Percentiles rank a stretch among this genome's conserved stretches.
These are phyloP conservation scores for Gallinago stenura DNA, from an alignment of 2,797 vertebrate species.

Conservation along the genomic window DNA sequence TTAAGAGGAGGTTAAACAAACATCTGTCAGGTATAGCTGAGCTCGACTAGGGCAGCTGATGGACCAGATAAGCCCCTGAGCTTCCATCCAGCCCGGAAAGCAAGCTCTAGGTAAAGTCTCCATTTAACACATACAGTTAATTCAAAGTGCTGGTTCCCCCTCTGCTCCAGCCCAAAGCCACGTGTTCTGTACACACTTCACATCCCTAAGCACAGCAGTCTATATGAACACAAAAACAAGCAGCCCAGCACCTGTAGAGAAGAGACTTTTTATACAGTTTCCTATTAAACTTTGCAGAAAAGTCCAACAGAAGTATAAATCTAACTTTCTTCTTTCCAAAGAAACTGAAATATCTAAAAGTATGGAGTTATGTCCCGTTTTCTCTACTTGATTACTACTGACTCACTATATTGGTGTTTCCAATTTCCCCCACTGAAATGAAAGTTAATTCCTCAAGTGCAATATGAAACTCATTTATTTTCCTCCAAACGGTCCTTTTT, in stretches of 20 bases:
- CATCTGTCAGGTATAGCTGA: not conserved
- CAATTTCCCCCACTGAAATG: not conserved
- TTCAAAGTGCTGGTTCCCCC: not conserved
- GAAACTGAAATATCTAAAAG: not conserved
- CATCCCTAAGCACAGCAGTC: not conserved
- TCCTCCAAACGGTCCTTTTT: not conserved
- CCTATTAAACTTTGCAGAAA: not conserved
- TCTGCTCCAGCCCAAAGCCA: not conserved
- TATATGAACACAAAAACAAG: not conserved
- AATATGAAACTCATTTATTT: conserved; percentile 40
- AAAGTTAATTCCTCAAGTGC: conserved; percentile 25
- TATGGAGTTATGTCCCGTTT: not conserved
- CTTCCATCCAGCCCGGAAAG: not conserved
- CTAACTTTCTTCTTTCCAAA: not conserved
- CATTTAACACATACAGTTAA: accelerated
- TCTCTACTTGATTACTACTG: not conserved
- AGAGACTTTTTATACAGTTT: not conserved
- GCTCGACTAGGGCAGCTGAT: not conserved
- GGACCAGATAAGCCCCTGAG: not conserved
- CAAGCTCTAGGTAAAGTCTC: not conserved
- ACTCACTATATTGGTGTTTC: not conserved
- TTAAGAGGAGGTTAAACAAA: not conserved
- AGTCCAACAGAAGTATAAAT: not conserved
- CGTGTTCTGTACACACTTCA: accelerated
- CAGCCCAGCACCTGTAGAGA: not conserved